Conservation (phyloP, 2,113 vertebrate species). For the Felis catus region DNA sequence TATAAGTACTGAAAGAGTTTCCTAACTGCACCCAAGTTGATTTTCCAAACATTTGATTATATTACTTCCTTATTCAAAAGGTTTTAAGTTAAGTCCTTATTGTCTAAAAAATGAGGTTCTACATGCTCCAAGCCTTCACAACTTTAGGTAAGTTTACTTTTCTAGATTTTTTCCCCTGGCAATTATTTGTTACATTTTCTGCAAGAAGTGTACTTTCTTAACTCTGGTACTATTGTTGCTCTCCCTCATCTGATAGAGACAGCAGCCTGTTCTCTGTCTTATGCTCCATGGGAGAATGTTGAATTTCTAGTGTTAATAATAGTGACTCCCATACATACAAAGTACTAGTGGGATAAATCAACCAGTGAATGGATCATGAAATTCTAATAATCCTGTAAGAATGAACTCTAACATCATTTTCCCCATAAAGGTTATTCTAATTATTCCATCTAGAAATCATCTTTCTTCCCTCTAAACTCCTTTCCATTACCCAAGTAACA, state of each 20-base stretch:
- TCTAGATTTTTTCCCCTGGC: neutral
- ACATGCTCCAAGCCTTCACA: neutral
- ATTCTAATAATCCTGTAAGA: slow-evolving; percentile 3
- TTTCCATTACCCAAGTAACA: neutral
- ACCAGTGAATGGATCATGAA: neutral
- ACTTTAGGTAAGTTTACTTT: neutral
- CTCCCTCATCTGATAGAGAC: neutral
- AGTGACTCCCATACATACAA: neutral
- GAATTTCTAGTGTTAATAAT: neutral
- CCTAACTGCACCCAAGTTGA: neutral
- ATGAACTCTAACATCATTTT: neutral
- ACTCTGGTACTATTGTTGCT: neutral
- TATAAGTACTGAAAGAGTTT: neutral
- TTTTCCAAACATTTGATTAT: neutral
- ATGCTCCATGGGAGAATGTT: neutral
- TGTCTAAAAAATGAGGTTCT: neutral
- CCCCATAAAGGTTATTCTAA: neutral
- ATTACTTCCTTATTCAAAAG: neutral
- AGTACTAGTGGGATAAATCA: neutral
- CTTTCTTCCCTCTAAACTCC: neutral
- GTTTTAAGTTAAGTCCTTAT: neutral
- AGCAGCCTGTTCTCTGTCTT: neutral
- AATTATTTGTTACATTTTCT: neutral
- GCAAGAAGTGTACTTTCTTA: neutral
- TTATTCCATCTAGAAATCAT: neutral